Evolutionary conservation across 2,113 vertebrate genomes (phyloP), one percentile per base, ranked within the genome.

Genomic region (Rhipidura dahli): DNA sequence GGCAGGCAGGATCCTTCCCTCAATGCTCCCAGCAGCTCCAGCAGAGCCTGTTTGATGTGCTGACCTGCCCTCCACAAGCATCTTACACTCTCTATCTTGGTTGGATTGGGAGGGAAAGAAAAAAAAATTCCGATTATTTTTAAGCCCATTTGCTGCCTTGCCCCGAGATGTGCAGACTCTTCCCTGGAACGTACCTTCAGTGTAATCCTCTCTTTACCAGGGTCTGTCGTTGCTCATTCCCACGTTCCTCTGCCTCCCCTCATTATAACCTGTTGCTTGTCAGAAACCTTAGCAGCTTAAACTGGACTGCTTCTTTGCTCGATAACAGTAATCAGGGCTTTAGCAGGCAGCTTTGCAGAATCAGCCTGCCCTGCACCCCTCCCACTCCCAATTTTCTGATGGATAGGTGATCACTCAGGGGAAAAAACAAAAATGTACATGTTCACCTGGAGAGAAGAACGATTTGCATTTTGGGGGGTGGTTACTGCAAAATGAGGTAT

Each of bases 311-410:
- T 85, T 94, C 93, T 92, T 42, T 49, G 59, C 94, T 92, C 71
- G 94, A 97, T 96, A 95, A 96, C 86, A 19, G 64, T 94, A 97
- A 97, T 96, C 95, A 90, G 83, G 89, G 94, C 89, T 97, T 97
- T 93, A 97, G 92, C 88, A 86, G 86, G 54, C 89, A 89, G 94
- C 93, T 94, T 91, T 92, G 73, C 83, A 73, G 65, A 91, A 93
- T 85, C 93, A 90, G 64, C 72, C 60, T 66, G 64, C 72, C 60
- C 85, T 31, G 23, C 68, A 71, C 28, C 44, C 76, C 59, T 94
- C 82, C 89, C 70, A 50, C 22, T 82, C 73, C 76, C 71, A 77
- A 57, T 96, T 94, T 94, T 71, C 94, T 72, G 87, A 87, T 72
- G 87, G 87, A 44, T 75, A 35, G 65, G 53, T 28, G 40, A 71